Evolutionary conservation across 2,888 invertebrate species (phyloP).

Genomic region (Heliconius sara): DNA sequence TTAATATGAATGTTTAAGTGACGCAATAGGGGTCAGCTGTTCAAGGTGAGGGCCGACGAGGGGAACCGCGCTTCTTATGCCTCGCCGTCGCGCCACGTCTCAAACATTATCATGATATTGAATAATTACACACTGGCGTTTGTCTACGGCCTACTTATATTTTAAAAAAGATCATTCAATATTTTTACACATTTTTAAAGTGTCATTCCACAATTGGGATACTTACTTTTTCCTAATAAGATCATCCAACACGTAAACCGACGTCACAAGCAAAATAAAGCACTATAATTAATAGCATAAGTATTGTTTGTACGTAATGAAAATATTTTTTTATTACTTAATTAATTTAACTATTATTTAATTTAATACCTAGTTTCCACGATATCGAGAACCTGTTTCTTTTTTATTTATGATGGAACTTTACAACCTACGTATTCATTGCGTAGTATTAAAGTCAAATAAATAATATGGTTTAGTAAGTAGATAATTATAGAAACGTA

Average conservation of each 20-base stretch:
- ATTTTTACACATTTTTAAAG: no score
- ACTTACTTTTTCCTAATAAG: no score
- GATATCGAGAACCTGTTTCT: not conserved
- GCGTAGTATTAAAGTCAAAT: not conserved
- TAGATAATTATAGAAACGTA: not conserved
- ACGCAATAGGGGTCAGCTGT: conserved; percentile 75
- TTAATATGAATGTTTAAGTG: conserved; percentile 71
- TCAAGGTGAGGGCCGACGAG: conserved; percentile 57
- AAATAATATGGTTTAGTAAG: not conserved
- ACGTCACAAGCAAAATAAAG: not conserved
- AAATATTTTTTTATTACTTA: not conserved
- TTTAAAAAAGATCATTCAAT: not conserved
- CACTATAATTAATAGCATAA: not conserved
- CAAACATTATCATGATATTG: conserved; percentile 6
- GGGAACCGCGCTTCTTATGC: conserved; percentile 34
- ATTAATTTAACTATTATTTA: no score
- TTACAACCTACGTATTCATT: not conserved
- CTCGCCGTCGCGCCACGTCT: conserved; percentile 19
- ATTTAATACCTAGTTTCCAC: not conserved
- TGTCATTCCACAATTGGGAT: no score
- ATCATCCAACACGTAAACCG: not conserved
- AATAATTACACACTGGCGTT: conserved; percentile 12
- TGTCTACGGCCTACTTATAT: not conserved
- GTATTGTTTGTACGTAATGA: not conserved
- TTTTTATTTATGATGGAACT: not conserved